A percentile compares a stretch with the other conserved stretches of the same genome.
Conservation (phyloP, 2,888 invertebrate species). For the Calliopum simillimum region DNA sequence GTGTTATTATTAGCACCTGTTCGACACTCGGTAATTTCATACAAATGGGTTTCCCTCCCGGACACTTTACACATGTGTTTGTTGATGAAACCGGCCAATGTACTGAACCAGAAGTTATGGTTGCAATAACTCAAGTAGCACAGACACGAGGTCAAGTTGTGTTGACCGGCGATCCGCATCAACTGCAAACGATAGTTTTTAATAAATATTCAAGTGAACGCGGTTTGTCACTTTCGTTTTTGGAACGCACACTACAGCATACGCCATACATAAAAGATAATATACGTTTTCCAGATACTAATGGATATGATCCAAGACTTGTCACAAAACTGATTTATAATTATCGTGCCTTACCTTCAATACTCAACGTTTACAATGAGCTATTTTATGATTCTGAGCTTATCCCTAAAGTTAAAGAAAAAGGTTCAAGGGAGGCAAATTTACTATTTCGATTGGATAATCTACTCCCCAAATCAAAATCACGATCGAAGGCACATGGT, state of each 20-base stretch:
- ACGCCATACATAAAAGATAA: slow-evolving; percentile 77
- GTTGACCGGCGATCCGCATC: slow-evolving; percentile 88
- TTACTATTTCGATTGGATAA: slow-evolving; percentile 56
- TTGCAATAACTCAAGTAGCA: slow-evolving; percentile 78
- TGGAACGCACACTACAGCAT: slow-evolving; percentile 75
- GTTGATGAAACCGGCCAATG: slow-evolving; percentile 96
- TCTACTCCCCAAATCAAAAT: slow-evolving; percentile 50
- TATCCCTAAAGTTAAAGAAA: slow-evolving; percentile 69
- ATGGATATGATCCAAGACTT: slow-evolving; percentile 81
- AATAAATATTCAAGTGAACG: slow-evolving; percentile 74
- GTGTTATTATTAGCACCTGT: slow-evolving; percentile 90
- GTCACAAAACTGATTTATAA: slow-evolving; percentile 88
- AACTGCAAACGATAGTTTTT: slow-evolving; percentile 85
- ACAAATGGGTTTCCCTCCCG: slow-evolving; percentile 76
- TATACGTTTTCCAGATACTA: slow-evolving; percentile 69
- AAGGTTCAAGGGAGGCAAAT: slow-evolving; percentile 57
- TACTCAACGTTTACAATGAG: slow-evolving; percentile 80
- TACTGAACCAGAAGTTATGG: slow-evolving; percentile 89
- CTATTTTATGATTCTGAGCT: slow-evolving; percentile 89
- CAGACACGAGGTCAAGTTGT: slow-evolving; percentile 75
- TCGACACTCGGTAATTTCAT: slow-evolving; percentile 77
- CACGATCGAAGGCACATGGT: slow-evolving; percentile 55
- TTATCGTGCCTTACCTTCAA: slow-evolving; percentile 85
- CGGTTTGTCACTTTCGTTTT: slow-evolving; percentile 79
- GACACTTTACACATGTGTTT: slow-evolving; percentile 91